Percentiles rank a stretch among this genome's conserved stretches.
phyloP scores from a whole-genome alignment of 2,797 vertebrate genomes.

The Lepilemur ruficaudatus region DNA sequence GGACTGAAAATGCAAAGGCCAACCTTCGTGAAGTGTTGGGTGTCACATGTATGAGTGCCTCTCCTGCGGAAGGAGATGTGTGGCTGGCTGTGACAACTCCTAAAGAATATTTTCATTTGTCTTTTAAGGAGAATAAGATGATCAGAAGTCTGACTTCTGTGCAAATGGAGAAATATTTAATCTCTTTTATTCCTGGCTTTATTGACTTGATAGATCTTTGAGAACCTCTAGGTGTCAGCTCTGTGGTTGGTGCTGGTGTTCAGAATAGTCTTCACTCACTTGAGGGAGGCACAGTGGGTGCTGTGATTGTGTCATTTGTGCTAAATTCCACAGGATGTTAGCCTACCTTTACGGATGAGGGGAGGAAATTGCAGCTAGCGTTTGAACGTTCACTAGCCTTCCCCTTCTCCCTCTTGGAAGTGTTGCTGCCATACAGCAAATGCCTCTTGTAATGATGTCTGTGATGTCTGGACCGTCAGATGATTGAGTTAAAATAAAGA shows the following conservation, averaged over 20 bases:
- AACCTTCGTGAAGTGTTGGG: neutral
- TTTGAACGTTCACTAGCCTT: neutral
- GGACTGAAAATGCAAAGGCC: neutral
- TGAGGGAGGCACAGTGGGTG: neutral
- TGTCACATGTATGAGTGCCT: no score
- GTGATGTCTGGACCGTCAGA: neutral
- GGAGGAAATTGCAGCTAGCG: neutral
- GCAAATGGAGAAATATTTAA: neutral
- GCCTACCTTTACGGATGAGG: neutral
- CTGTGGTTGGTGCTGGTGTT: neutral
- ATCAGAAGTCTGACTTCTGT: neutral
- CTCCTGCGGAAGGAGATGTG: neutral
- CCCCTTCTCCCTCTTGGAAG: neutral
- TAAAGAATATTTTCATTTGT: neutral
- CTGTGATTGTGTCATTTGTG: fast-evolving
- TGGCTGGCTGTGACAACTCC: fast-evolving
- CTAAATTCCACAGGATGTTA: neutral
- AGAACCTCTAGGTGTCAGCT: neutral
- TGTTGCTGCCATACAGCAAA: neutral
- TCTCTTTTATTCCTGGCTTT: neutral
- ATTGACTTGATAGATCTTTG: no score
- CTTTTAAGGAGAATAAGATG: neutral
- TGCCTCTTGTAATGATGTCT: neutral
- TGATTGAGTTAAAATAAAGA: neutral
- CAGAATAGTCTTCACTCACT: neutral